These are phyloP conservation scores for Heterohyrax brucei DNA, from an alignment of 2,797 vertebrate genomes.

Conservation along the genomic window DNA sequence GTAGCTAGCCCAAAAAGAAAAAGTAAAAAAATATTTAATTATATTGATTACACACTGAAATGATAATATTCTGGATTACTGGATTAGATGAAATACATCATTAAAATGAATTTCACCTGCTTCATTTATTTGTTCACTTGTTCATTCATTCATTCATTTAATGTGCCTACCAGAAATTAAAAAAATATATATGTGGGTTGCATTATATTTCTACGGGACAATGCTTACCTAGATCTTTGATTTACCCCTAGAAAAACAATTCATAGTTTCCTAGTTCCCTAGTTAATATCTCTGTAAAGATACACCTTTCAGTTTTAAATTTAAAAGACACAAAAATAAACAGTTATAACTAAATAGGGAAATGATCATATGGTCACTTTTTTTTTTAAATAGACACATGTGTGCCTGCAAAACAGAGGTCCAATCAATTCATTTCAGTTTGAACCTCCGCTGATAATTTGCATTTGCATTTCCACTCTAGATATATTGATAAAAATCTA, in stretches of 20 bases:
- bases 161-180: not conserved
- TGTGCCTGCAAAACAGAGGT: not conserved
- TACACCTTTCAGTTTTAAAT: not conserved
- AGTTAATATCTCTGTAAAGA: not conserved
- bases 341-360: not conserved
- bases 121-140: not conserved
- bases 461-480: too few relatives aligned
- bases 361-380: not conserved
- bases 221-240: not conserved
- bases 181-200: not conserved
- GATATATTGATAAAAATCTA: too few relatives aligned
- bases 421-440: too few relatives aligned
- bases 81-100: not conserved
- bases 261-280: constrained; percentile 6
- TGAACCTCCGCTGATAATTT: too few relatives aligned
- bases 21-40: not conserved
- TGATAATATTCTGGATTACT: not conserved
- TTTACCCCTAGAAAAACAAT: not conserved
- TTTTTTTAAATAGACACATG: not conserved
- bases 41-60: not conserved
- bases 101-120: constrained; percentile 48
- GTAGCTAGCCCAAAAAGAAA: not conserved
- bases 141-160: not conserved
- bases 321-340: constrained; percentile 3
- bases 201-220: not conserved